Evolutionary conservation across 2,888 invertebrate species (phyloP), one percentile per base, ranked within the genome.

Genomic region (Perdita meconis): DNA sequence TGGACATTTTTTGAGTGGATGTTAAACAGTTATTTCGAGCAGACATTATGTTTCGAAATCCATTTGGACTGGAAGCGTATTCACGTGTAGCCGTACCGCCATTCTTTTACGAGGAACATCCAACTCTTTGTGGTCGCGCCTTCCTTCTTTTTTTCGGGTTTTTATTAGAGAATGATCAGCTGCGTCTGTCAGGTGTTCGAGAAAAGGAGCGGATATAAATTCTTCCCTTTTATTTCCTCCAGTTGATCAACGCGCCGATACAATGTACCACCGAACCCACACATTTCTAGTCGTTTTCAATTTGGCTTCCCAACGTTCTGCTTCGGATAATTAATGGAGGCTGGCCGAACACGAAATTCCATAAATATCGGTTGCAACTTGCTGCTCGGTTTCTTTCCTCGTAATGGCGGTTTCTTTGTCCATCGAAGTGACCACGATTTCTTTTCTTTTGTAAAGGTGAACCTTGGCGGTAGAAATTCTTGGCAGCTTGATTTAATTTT

Each of bases 141-240:
- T 50, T 50, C 53, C 47, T 78, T 69, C 69, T 59, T 16, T 50
- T 73, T 71, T 72, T 71, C 47, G 47, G 51, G 36, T 47, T 77
- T 80, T 74, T 79, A 78, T 82, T 79, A 80, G 71, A 71, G 80
- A 79, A 24, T 59, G 77, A 84, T 84, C 84, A 84, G 82, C 83
- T 84, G 82, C 76, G 84, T 73, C 75, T 81, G 84, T 84, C 84
- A 84, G 84, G 84, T 84, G 84, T 82, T 80, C 61, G 69, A 60
- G 74, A 60, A 75, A 84, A 82, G 66, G 57, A 77, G 40, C 82
- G 70, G 84, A 82, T 80, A 82, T 65, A 69, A 74, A 77, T 68
- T 65, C 69, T 53, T 47, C 68, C 60, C 65, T 34, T 57, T 70
- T 70, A 81, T 77, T 84, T 78, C 50, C 67, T 56, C 13, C 61